Evolutionary conservation across 2,113 vertebrate genomes (phyloP).

Genomic region (Austrofundulus limnaeus): DNA sequence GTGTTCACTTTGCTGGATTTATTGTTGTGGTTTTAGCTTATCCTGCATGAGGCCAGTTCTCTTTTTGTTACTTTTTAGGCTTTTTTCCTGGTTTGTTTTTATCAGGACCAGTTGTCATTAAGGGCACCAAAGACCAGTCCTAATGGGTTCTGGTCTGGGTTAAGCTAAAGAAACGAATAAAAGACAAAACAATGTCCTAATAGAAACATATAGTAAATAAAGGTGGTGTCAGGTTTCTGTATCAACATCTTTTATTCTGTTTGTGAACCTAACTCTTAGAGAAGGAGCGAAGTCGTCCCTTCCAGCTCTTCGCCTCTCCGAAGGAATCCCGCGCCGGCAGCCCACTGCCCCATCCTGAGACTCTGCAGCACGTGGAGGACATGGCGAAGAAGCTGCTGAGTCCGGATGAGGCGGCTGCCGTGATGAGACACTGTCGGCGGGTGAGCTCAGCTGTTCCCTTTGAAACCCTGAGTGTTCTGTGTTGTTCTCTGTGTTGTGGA

Average conservation of each 20-base stretch:
- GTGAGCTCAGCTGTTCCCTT: slow-evolving; percentile 71
- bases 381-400: slow-evolving; percentile 85
- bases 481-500: slow-evolving; percentile 11
- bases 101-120: no score
- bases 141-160: no score
- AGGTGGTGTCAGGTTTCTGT: no score
- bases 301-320: slow-evolving; percentile 70
- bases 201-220: no score
- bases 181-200: no score
- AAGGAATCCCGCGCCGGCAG: slow-evolving; percentile 71
- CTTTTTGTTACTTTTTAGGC: no score
- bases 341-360: slow-evolving; percentile 56
- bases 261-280: slow-evolving; percentile 47
- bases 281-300: slow-evolving; percentile 65
- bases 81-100: no score
- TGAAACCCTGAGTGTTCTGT: slow-evolving; percentile 12
- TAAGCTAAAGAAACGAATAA: no score
- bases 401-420: slow-evolving; percentile 86
- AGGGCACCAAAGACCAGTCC: no score
- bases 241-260: background rate
- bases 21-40: no score
- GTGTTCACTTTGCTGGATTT: no score
- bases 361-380: slow-evolving; percentile 84
- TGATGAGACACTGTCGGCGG: slow-evolving; percentile 90
- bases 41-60: no score